Percentiles rank a stretch among this genome's conserved stretches.
These are phyloP conservation scores for Drosophila bunnanda DNA, from an alignment of 2,888 invertebrate species.

Conservation along the genomic window DNA sequence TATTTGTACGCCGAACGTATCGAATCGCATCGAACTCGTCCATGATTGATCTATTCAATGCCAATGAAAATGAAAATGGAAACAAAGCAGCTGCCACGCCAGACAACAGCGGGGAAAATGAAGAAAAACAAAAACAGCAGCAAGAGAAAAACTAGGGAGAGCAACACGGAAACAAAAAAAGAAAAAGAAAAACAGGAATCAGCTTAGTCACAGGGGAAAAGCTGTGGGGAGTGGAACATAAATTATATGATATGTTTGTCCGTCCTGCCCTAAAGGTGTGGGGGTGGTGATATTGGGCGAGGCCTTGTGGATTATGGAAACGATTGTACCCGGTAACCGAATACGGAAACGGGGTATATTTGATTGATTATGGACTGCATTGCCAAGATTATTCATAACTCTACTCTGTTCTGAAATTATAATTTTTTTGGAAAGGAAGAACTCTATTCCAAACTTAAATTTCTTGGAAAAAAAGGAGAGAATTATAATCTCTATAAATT, in stretches of 20 bases:
- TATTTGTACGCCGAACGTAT: conserved; percentile 63
- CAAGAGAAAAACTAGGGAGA: conserved; percentile 14
- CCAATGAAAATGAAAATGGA: conserved; percentile 65
- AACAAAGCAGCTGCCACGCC: conserved; percentile 68
- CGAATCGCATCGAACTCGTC: conserved; percentile 43
- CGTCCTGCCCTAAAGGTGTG: conserved; percentile 31
- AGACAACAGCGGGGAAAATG: conserved; percentile 9
- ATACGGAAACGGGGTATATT: conserved; percentile 18
- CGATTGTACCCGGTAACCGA: conserved; percentile 48
- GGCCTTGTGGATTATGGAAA: conserved; percentile 66
- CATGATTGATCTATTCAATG: conserved; percentile 73
- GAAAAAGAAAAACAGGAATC: conserved; percentile 23
- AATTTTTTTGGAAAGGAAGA: not conserved
- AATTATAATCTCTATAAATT: not conserved
- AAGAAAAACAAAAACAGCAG: conserved; percentile 23
- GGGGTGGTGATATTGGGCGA: conserved; percentile 34
- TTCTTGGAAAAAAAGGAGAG: not conserved
- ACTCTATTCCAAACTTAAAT: not conserved
- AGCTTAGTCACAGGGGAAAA: conserved; percentile 54
- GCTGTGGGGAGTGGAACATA: conserved; percentile 35
- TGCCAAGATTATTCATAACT: not conserved
- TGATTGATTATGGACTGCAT: not conserved
- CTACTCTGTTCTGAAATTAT: not conserved
- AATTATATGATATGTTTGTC: conserved; percentile 62
- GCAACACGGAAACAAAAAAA: conserved; percentile 1